Evolutionary conservation across 2,888 invertebrate genomes (phyloP).

Genomic region (Phania funesta): DNA sequence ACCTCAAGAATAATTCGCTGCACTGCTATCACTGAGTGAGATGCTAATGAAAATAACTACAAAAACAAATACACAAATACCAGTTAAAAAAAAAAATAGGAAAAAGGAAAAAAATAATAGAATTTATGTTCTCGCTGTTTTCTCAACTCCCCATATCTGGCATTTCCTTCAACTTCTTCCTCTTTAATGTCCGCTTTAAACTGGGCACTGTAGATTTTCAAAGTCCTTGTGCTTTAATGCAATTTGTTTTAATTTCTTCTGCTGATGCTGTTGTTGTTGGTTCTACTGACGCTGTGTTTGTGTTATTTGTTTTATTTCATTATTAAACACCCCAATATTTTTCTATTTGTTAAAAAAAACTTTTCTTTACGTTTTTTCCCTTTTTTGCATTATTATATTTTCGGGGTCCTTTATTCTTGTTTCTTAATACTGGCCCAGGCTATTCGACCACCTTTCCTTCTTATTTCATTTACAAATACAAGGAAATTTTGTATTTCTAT

Average conservation of each 20-base stretch:
- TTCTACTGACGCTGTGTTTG: neutral
- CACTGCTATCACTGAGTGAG: constrained; percentile 27
- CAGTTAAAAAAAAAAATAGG: constrained; percentile 15
- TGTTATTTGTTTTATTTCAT: constrained; percentile 42
- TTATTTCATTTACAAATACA: constrained; percentile 18
- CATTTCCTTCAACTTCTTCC: constrained; percentile 48
- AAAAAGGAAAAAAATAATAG: constrained; percentile 24
- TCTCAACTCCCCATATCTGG: constrained; percentile 48
- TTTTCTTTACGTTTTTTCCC: constrained; percentile 28
- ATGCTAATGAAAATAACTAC: constrained; percentile 55
- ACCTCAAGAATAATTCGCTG: constrained; percentile 4
- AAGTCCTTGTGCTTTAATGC: constrained; percentile 60
- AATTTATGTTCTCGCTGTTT: constrained; percentile 43
- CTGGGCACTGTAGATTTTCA: constrained; percentile 39
- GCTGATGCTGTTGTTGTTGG: constrained; percentile 41
- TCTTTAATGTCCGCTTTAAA: constrained; percentile 57
- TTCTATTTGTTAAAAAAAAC: constrained; percentile 30
- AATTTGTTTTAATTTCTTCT: constrained; percentile 52
- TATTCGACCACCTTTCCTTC: constrained; percentile 15
- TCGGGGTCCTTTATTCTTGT: constrained; percentile 40
- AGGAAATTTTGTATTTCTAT: constrained; percentile 24
- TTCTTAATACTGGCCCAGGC: constrained; percentile 29
- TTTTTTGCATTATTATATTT: constrained; percentile 20
- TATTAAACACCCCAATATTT: constrained; percentile 64
- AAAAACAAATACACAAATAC: constrained; percentile 11